phyloP scores from a whole-genome alignment of 2,797 vertebrate genomes.

The Oreochromis grahami region DNA sequence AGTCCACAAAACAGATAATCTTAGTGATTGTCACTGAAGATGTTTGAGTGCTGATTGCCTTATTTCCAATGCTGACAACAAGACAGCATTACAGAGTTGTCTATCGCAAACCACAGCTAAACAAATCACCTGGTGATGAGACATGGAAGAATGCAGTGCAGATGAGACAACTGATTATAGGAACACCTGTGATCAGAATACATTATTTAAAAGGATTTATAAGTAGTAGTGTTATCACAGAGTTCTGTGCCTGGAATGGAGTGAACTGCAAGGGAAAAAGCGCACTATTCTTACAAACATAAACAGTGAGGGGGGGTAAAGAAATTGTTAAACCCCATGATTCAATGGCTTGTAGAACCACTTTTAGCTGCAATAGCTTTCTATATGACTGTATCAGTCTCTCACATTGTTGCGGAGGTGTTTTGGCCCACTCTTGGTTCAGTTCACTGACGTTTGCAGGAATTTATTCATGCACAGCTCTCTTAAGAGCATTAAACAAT shows the following conservation, averaged over 20 bases:
- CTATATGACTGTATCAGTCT: not conserved
- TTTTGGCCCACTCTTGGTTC: not conserved
- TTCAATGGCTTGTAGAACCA: not conserved
- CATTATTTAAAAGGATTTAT: constrained; percentile 32
- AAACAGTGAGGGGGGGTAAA: fast-evolving
- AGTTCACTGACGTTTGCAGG: not conserved
- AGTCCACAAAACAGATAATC: not conserved
- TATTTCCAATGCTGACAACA: constrained; percentile 29
- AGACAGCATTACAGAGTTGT: constrained; percentile 42
- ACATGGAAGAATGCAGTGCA: constrained; percentile 17
- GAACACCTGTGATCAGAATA: constrained; percentile 42
- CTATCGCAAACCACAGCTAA: constrained; percentile 25
- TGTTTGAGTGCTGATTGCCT: not conserved
- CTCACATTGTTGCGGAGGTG: not conserved
- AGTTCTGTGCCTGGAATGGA: not conserved
- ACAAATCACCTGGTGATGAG: constrained; percentile 35
- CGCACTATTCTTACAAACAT: not conserved
- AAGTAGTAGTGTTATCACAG: constrained; percentile 2
- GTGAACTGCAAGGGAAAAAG: not conserved
- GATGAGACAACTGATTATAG: constrained; percentile 38
- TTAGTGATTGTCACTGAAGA: constrained; percentile 8
- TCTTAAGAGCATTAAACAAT: not conserved
- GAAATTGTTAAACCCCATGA: not conserved
- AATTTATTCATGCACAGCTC: not conserved
- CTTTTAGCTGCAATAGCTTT: not conserved